Percentiles rank a stretch among this genome's conserved stretches.
Evolutionary conservation across 2,888 invertebrate genomes (phyloP).

Genomic region (Drosophila antonietae): DNA sequence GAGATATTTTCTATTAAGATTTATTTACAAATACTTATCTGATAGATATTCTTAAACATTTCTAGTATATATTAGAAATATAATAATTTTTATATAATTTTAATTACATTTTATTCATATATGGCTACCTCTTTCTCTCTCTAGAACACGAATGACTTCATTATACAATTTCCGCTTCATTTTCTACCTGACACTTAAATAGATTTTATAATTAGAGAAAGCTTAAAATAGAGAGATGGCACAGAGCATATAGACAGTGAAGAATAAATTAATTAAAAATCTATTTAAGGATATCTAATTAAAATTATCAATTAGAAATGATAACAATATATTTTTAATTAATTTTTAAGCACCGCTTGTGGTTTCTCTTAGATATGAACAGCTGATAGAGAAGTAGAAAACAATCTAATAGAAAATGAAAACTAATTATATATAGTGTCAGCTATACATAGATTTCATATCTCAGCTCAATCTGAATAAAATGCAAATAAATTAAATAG

Average conservation of each 20-base stretch:
- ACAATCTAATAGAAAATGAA: neutral
- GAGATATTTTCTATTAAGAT: too few species aligned
- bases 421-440: neutral
- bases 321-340: constrained; percentile 1
- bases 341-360: neutral
- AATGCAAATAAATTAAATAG: neutral
- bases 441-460: neutral
- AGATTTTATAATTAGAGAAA: neutral
- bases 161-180: neutral
- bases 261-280: constrained; percentile 7
- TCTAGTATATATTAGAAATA: too few species aligned
- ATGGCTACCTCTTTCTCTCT: too few species aligned
- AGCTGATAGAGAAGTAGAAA: neutral
- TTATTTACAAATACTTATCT: too few species aligned
- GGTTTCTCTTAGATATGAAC: too few species aligned
- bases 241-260: too few species aligned
- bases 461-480: neutral
- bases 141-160: too few species aligned
- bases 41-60: too few species aligned
- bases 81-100: too few species aligned
- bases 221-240: neutral
- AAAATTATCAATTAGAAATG: neutral
- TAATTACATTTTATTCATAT: too few species aligned
- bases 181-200: neutral
- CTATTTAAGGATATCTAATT: neutral